Evolutionary conservation across 2,797 vertebrate species (phyloP).

Genomic region (Pangasius mekongensis): DNA sequence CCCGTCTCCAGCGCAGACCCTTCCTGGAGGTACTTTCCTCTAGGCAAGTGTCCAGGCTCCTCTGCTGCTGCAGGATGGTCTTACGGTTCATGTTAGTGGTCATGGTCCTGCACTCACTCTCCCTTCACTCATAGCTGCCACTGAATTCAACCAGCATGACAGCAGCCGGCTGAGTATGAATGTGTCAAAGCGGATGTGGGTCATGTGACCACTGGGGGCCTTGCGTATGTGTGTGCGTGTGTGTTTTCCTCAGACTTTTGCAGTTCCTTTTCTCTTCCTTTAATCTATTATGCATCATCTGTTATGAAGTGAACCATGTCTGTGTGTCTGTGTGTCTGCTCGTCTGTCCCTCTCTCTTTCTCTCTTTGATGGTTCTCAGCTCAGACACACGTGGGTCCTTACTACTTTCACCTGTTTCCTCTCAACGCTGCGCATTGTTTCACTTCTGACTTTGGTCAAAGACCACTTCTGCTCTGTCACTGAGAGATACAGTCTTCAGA

Average conservation of each 20-base stretch:
- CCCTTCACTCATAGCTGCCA: slow-evolving; percentile 46
- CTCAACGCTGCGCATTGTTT: slow-evolving; percentile 14
- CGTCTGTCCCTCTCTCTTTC: slow-evolving; percentile 37
- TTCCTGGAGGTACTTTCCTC: slow-evolving; percentile 67
- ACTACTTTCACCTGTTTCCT: slow-evolving; percentile 67
- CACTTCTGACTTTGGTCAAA: slow-evolving; percentile 9
- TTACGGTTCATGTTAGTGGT: slow-evolving; percentile 77
- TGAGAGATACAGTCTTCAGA: neutral
- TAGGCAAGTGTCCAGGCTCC: slow-evolving; percentile 65
- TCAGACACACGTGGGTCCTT: slow-evolving; percentile 62
- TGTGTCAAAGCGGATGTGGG: slow-evolving; percentile 72
- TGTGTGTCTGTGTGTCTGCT: neutral
- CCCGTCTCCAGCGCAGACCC: slow-evolving; percentile 70
- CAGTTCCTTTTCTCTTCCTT: slow-evolving; percentile 44
- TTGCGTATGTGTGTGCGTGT: slow-evolving; percentile 64
- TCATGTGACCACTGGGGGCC: slow-evolving; percentile 82
- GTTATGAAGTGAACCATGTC: slow-evolving; percentile 46
- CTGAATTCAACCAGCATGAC: slow-evolving; percentile 23
- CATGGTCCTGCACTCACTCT: slow-evolving; percentile 64
- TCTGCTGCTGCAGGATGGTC: slow-evolving; percentile 69
- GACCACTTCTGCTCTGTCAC: slow-evolving; percentile 27
- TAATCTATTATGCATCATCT: slow-evolving; percentile 59
- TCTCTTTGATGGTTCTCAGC: slow-evolving; percentile 59
- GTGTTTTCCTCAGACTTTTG: slow-evolving; percentile 63
- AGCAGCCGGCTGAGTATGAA: slow-evolving; percentile 53